Percentiles rank a stretch among this genome's conserved stretches.
Evolutionary conservation across 2,113 vertebrate genomes (phyloP).

Genomic region (Donacobius atricapilla): DNA sequence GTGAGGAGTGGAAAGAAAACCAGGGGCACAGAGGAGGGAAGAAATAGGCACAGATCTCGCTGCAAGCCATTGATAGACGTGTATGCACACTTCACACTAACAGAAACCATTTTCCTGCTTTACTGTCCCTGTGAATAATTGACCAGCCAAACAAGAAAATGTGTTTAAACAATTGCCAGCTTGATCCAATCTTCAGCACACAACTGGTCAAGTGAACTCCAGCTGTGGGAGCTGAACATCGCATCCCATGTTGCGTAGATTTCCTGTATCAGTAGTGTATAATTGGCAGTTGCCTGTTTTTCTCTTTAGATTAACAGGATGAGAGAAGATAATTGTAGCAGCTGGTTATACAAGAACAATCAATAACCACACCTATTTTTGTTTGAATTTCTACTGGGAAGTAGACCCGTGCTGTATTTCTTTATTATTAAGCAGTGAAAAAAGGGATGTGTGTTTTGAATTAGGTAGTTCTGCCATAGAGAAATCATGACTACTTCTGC

Average conservation of each 20-base stretch:
- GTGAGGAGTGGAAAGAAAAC: fast-evolving
- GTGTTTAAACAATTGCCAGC: background rate
- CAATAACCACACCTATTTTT: background rate
- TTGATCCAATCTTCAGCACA: background rate
- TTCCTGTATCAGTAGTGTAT: background rate
- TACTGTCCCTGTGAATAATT: background rate
- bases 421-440: background rate
- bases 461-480: background rate
- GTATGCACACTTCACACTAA: background rate
- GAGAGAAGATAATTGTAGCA: background rate
- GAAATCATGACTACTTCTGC: background rate
- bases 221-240: background rate
- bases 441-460: background rate
- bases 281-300: background rate
- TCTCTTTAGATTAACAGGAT: background rate
- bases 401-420: background rate
- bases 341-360: background rate
- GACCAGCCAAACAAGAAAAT: background rate
- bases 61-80: background rate
- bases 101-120: background rate
- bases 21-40: background rate
- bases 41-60: background rate
- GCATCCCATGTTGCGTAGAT: background rate
- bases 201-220: background rate
- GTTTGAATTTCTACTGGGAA: background rate